Conservation (phyloP, 2,113 vertebrate genomes). For the Xenopus tropicalis region UCB_Xtro_10.0 CM004446.2:48347501-48348000, state of each 20-base stretch:
- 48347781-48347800: constrained; percentile 58
- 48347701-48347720: constrained; percentile 59
- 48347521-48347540: too few species aligned
- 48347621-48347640: too few species aligned
- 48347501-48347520: too few species aligned
- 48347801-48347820: constrained; percentile 58
- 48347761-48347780: constrained; percentile 66
- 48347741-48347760: constrained; percentile 42
- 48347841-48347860: constrained; percentile 66
- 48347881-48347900: constrained; percentile 56
- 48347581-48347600: too few species aligned
- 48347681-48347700: constrained; percentile 61
- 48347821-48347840: constrained; percentile 44
- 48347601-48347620: too few species aligned
- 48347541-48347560: too few species aligned
- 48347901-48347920: constrained; percentile 33
- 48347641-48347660: constrained; percentile 49
- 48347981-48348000: too few species aligned
- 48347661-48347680: constrained; percentile 59
- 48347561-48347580: too few species aligned
- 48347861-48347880: constrained; percentile 55
- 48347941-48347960: neutral
- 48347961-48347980: too few species aligned
- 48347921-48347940: constrained; percentile 5
- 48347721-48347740: constrained; percentile 25